Base-by-base conservation (phyloP, 2,113 vertebrate species). In the Antennarius striatus region DNA sequence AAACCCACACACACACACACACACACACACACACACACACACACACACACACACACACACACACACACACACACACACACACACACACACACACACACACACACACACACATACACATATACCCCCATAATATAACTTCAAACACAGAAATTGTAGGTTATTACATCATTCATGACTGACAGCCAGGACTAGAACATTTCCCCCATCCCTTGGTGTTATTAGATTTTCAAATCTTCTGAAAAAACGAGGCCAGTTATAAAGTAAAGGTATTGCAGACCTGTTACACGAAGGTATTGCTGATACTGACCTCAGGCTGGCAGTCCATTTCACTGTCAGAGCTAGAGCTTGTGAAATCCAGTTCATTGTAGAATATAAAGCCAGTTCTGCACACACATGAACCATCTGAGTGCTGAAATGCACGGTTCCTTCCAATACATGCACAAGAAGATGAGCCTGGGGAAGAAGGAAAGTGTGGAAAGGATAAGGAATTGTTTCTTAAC, bases 341-440 rank as follows among this genome's bases (percentile, higher is more conserved):
- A 4, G 93, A 88, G 57, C 87, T 91, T 71, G 91, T 86, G 36
- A 92, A 92, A 81, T 93, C 95, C 60, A 94, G 88, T 52, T 93
- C 78, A 17, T 95, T 89, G 14, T 95, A 96, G 86, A 94, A 95
- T 47, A 96, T 45, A 0, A 94, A 93, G 32, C 95, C 95, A 5
- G 93, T 91, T 79, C 76, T 91, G 86, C 96, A 98, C 88, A 98
- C 89, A 69, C 96, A 98, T 14, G 95, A 96, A 5, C 93, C 92
- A 15, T 98, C 96, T 0, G 95, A 98, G 47, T 92, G 92, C 86
- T 98, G 96, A 78, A 98, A 99, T 3, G 96, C 92, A 6, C 96
- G 91, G 76, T 97, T 95, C 80, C 93, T 89, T 42, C 96, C 96
- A 0, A 50, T 82, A 68, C 96, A 98, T 1, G 64, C 90, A 63